Evolutionary conservation across 2,888 invertebrate species (phyloP), one percentile per base, ranked within the genome.

Genomic region (Neocrepidodera transversa): DNA sequence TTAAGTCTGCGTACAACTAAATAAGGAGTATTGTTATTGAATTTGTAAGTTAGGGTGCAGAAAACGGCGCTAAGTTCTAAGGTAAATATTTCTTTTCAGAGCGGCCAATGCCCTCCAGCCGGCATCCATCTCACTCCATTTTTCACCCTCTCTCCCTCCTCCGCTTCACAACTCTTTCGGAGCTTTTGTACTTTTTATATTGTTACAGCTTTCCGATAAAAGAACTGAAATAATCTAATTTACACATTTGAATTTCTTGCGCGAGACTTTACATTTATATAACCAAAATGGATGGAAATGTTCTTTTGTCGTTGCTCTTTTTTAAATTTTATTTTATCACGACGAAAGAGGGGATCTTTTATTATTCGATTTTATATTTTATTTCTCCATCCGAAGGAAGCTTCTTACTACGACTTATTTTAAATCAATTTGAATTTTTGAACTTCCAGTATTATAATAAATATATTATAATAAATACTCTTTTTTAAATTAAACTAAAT

Each of bases 161-260:
- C 30, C 36, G 51, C 66, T 54, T 71, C 71, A 69, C 72, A 74
- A 74, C 75, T 73, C 74, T 73, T 75, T 74, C 68, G 64, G 64
- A 69, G 71, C 73, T 73, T 74, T 74, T 74, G 73, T 72, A 72
- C 73, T 74, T 74, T 74, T 74, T 73, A 76, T 75, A 75, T 76
- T 76, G 75, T 76, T 76, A 73, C 73, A 70, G 73, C 73, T 73
- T 73, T 73, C 68, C 74, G 74, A 76, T 76, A 76, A 77, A 76
- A 76, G 76, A 77, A 76, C 72, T 71, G 76, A 75, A 76, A 77
- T 78, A 78, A 78, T 78, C 77, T 75, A 78, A 78, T 78, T 78
- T 78, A 78, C 77, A 77, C 78, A 77, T 78, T 77, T 78, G 76
- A 77, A 77, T 77, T 77, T 77, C 76, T 75, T 73, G 68, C 74